Evolutionary conservation across 2,888 invertebrate species (phyloP).

Genomic region (Cylindroiulus punctatus): DNA sequence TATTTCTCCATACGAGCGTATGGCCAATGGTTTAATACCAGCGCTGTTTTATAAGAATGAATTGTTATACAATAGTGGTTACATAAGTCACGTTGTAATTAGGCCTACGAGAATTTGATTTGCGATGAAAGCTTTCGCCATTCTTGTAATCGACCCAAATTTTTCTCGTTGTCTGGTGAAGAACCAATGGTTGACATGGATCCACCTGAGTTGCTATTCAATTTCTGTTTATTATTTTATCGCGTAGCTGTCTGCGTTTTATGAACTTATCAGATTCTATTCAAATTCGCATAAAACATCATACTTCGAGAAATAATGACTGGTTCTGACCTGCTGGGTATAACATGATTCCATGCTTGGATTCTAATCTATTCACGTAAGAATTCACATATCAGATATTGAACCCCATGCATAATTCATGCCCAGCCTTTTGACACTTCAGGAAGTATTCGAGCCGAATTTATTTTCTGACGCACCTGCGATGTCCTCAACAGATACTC

Average conservation of each 20-base stretch:
- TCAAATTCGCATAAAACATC: not conserved
- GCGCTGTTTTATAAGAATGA: not conserved
- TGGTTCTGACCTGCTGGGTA: not conserved
- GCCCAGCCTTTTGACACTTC: not conserved
- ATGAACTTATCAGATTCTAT: not conserved
- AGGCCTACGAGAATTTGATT: not conserved
- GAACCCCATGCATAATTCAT: not conserved
- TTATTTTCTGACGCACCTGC: not conserved
- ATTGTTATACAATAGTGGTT: not conserved
- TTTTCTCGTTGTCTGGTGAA: not conserved
- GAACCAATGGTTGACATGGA: not conserved
- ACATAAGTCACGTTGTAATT: not conserved
- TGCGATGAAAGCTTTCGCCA: not conserved
- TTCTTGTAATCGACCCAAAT: not conserved
- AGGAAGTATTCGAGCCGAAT: not conserved
- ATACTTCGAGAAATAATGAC: not conserved
- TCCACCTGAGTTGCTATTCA: not conserved
- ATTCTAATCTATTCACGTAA: not conserved
- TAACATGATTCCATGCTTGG: not conserved
- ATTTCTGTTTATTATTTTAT: not conserved
- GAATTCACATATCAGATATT: not conserved
- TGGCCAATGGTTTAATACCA: not conserved
- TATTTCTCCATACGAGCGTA: not conserved
- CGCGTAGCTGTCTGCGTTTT: not conserved
- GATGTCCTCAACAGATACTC: too few relatives aligned